Base-by-base conservation (phyloP, 2,888 invertebrate species). In the Leptopilina syphax region DNA sequence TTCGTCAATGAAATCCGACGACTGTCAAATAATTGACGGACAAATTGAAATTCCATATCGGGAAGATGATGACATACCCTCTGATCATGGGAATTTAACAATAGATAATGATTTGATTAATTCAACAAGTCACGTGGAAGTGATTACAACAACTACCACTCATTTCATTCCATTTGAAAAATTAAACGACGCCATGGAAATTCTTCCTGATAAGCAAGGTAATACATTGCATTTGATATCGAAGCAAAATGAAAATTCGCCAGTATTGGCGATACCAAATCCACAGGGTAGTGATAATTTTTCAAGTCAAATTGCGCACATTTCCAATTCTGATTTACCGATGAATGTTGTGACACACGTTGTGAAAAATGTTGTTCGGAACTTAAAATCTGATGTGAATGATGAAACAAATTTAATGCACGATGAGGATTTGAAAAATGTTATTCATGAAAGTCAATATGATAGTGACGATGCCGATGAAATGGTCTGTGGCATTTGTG, bases 401-500 rank as follows among this genome's bases (percentile, higher is more conserved):
- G 85, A 87, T 44, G 85, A 87, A 24, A 79, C 81, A n/a, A 57
- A 44, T 44, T 80, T 83, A n/a, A 81, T 84, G 9, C 81, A 83
- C 47, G 82, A 84, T 67, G 83, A 77, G 70, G 77, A 81, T 10
- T 70, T 83, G 10, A 84, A 87, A 41, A 79, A 85, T 6, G 84
- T 86, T 68, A 86, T 86, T 76, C 84, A 86, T 47, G 87, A 85
- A 86, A 24, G 87, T 85, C 85, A 85, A 24, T 84, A 86, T 5
- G 89, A 89, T 1, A 87, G 88, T 27, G 89, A 89, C 12, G 86
- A 88, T 13, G 87, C 85, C 47, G 88, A 89, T 8, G 89, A 90
- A 82, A 85, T 90, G 80, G 86, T 88, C 50, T 92, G 92, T 80
- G 91, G 91, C 47, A 90, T 92, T 80, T 92, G 92, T 79, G 92